Evolutionary conservation across 2,113 vertebrate genomes (phyloP).

Genomic region (Ranitomeya imitator): DNA sequence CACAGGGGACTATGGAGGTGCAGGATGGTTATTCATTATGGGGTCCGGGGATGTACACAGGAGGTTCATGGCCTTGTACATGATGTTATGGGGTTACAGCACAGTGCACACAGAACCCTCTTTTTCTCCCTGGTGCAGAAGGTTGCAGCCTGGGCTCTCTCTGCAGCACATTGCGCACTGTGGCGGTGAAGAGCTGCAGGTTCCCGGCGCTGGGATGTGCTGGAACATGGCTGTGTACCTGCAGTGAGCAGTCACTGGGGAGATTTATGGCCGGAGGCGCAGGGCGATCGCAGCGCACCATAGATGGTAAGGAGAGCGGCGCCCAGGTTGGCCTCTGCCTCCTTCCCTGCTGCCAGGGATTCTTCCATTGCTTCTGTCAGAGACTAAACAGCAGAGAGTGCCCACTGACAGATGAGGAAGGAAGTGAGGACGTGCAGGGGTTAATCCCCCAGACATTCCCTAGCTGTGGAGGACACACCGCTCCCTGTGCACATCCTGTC

Average conservation of each 20-base stretch:
- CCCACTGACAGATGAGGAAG: constrained; percentile 41
- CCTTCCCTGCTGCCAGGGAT: constrained; percentile 63
- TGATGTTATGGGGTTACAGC: not conserved
- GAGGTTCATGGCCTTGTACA: not conserved
- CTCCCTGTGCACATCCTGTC: too few species aligned
- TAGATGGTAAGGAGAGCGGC: constrained; percentile 77
- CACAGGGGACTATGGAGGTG: not conserved
- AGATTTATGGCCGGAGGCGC: constrained; percentile 65
- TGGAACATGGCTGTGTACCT: not conserved
- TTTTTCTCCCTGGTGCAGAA: too few species aligned
- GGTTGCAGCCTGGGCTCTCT: too few species aligned
- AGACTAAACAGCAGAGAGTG: constrained; percentile 65
- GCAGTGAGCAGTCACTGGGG: constrained; percentile 18
- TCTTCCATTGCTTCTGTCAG: constrained; percentile 58
- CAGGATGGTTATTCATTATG: not conserved
- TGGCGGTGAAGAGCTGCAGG: constrained; percentile 28
- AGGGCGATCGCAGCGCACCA: constrained; percentile 71
- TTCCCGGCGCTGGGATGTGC: not conserved
- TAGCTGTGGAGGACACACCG: too few species aligned
- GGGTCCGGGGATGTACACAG: not conserved
- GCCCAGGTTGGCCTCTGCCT: constrained; percentile 27
- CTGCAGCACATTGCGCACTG: not conserved
- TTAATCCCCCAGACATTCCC: too few species aligned
- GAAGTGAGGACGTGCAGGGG: too few species aligned
- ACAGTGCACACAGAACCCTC: too few species aligned